Conservation (phyloP, 2,113 vertebrate species). For the Lepisosteus osseus region DNA sequence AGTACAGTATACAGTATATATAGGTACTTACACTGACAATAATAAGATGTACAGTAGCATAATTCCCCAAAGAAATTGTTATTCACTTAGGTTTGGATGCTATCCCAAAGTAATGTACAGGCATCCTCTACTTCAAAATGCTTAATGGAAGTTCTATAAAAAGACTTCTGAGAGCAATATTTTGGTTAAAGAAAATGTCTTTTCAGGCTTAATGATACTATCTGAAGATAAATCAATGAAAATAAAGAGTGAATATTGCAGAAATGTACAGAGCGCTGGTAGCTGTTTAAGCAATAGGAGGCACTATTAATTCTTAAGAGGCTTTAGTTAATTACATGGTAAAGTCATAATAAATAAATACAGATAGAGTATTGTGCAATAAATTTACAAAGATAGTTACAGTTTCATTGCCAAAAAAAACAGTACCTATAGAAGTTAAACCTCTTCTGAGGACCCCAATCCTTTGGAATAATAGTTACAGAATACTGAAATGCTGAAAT, state of each 20-base stretch:
- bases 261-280: background rate
- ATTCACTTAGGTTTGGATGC: no score
- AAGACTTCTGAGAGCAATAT: background rate
- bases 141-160: background rate
- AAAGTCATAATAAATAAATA: background rate
- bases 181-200: background rate
- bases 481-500: no score
- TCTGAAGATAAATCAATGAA: background rate
- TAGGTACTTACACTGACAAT: no score
- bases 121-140: no score
- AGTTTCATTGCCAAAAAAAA: background rate
- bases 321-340: background rate
- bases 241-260: background rate
- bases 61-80: no score
- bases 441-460: background rate
- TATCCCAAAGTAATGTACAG: no score
- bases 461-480: background rate
- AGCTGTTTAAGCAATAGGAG: background rate
- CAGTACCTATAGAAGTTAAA: constrained; percentile 1
- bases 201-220: constrained; percentile 3
- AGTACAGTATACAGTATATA: no score
- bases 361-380: background rate
- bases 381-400: background rate
- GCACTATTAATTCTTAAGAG: background rate
- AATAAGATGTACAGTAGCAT: no score